Percentiles rank a stretch among this genome's conserved stretches.
These are phyloP conservation scores for Pseudochirops cupreus DNA, from an alignment of 2,797 vertebrate species.

Conservation along the genomic window DNA sequence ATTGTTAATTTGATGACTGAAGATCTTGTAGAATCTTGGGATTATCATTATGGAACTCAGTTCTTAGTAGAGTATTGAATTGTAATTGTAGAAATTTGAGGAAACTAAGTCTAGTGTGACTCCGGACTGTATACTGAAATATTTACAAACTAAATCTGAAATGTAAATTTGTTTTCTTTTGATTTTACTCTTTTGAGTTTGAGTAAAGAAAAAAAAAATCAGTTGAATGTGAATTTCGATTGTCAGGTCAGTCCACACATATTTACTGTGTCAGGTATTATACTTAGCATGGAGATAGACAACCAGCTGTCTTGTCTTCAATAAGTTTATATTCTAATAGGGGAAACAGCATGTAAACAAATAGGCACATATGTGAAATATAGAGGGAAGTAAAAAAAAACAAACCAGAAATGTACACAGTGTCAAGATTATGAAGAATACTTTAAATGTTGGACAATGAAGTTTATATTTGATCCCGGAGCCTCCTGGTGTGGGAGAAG, in stretches of 20 bases:
- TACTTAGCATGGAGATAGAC: not conserved
- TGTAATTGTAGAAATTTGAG: not conserved
- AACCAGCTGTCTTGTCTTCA: not conserved
- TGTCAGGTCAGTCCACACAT: not conserved
- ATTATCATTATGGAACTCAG: constrained; percentile 11
- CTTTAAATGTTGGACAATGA: not conserved
- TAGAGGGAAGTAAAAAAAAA: not conserved
- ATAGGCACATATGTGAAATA: not conserved
- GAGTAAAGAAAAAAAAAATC: not conserved
- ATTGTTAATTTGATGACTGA: not conserved
- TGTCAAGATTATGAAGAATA: not conserved
- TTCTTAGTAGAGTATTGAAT: not conserved
- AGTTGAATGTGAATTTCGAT: not conserved
- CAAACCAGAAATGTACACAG: not conserved
- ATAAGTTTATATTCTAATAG: not conserved
- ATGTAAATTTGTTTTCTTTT: not conserved
- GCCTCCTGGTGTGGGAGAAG: not conserved
- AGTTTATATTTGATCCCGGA: not conserved
- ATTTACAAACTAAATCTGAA: not conserved
- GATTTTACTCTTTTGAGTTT: constrained; percentile 42
- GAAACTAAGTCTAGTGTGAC: not conserved
- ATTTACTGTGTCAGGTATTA: not conserved
- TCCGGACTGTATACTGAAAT: not conserved
- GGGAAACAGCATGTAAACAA: not conserved
- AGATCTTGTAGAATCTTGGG: not conserved